These are phyloP conservation scores for Asarcornis scutulata DNA, from an alignment of 2,113 vertebrate species.

Conservation along the genomic window DNA sequence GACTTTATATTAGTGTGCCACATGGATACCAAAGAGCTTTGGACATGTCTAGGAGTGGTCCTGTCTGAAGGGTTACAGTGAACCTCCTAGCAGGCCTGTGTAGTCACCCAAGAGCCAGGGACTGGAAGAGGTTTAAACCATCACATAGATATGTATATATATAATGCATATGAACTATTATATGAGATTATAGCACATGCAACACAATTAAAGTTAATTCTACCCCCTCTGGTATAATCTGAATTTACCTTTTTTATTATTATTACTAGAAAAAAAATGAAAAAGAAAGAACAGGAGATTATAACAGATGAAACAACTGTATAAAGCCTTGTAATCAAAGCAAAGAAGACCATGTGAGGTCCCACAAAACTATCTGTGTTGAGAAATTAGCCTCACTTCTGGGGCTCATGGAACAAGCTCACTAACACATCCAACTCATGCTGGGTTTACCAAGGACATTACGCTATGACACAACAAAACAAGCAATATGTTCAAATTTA, in stretches of 20 bases:
- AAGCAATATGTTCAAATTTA: background rate
- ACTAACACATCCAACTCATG: no score
- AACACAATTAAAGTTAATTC: background rate
- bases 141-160: background rate
- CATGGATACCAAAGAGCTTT: conserved; percentile 13
- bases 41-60: background rate
- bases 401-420: background rate
- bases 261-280: background rate
- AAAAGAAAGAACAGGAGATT: background rate
- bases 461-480: background rate
- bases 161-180: no score
- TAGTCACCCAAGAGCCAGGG: background rate
- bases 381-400: background rate
- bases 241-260: background rate
- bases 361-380: background rate
- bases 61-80: background rate
- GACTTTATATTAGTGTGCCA: conserved; percentile 31
- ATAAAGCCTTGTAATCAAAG: background rate
- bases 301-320: background rate
- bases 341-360: background rate
- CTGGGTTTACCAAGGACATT: background rate
- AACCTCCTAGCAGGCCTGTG: background rate
- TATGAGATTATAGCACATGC: background rate
- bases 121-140: background rate
- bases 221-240: background rate